Base-by-base conservation (phyloP, 1,140 invertebrate species). In the Archivesica marissinica region DNA sequence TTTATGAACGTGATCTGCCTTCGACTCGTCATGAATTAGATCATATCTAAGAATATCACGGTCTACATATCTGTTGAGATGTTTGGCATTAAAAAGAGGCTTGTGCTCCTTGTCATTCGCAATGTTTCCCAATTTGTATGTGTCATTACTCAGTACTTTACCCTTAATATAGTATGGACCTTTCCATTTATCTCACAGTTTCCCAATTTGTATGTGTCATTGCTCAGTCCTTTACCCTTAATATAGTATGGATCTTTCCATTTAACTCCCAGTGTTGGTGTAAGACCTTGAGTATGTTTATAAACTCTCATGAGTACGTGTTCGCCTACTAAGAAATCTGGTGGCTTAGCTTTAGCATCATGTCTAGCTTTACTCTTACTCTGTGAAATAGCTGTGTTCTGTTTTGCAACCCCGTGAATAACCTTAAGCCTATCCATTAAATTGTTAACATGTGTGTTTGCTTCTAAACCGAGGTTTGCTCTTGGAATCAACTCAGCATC, bases 61-160 rank as follows among this genome's bases (percentile, higher is more conserved):
- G 17, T 78, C 75, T 41, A 41, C 9, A n/a, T 78, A 78, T 44
- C 3, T 59, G 39, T 78, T 78, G 6, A 78, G 41, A 78, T 61
- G 39, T 28, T 78, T 78, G 1, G 75, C 75, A 61, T 78, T 78
- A 3, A 41, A 52, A 0, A 76, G 3, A 11, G 33, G 7, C 64
- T 54, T 56, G 1, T 28, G 52, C 13, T 4, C 28, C 44, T 61
- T 78, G 17, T 78, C 17, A 23, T 52, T 66, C 9, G 38, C 28
- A 44, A 33, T 11, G 20, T 70, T 38, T 11, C 35, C 66, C 17
- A 70, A 13, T 70, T 41, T 70, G 39, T 70, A 70, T 38, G 66
- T 11, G 28, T 39, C 30, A 20, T 7, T 4, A 28, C 9, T 13
- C 9, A 9, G 25, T 7, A 15, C 66, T 70, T n/a, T 70, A 15